Conservation (phyloP, 2,113 vertebrate genomes). For the Herpetotheres cachinnans region DNA sequence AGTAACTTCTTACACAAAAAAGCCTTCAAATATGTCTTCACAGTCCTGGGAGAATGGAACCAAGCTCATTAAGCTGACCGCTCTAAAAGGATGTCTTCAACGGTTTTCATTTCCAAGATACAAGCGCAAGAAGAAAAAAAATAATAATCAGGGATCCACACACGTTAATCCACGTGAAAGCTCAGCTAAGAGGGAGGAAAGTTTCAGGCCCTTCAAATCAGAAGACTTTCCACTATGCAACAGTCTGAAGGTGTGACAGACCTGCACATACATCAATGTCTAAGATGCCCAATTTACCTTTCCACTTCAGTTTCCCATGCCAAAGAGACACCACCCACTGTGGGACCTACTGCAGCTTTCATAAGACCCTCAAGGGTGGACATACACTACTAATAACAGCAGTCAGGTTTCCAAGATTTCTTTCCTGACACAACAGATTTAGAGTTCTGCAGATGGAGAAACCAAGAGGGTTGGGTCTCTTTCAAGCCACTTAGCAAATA, state of each 20-base stretch:
- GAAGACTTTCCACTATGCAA: not conserved
- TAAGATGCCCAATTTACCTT: not conserved
- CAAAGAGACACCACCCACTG: not conserved
- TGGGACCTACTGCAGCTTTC: not conserved
- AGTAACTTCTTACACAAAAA: not conserved
- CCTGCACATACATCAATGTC: not conserved
- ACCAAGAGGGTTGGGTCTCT: not conserved
- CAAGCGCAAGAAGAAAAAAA: not conserved
- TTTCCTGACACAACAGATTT: not conserved
- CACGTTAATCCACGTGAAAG: not conserved
- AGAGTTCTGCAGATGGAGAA: not conserved
- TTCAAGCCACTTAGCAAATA: not conserved
- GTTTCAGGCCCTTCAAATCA: not conserved
- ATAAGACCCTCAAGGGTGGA: fast-evolving
- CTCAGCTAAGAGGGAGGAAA: not conserved
- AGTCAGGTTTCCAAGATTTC: not conserved
- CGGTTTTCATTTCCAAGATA: not conserved
- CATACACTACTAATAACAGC: not conserved
- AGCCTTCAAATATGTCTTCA: not conserved
- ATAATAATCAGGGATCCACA: not conserved
- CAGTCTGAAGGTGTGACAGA: not conserved
- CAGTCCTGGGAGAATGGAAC: not conserved
- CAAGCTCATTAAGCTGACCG: not conserved
- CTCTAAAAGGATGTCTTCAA: not conserved
- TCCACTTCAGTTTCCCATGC: not conserved